Base-by-base conservation (phyloP, 2,888 invertebrate genomes). In the Hypolimnas misippus region DNA sequence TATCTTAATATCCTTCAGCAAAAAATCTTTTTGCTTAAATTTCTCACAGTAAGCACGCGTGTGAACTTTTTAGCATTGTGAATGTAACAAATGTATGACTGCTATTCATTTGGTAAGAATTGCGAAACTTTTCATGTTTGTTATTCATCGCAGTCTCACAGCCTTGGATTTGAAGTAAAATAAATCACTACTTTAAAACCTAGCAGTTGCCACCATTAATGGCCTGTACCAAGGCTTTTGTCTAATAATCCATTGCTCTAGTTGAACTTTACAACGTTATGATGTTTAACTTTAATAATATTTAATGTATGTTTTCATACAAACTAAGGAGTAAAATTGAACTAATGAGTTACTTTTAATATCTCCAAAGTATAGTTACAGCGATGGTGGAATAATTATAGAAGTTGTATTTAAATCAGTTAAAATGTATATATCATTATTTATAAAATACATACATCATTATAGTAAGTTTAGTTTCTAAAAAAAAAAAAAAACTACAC, bases 41-140 rank as follows among this genome's bases (percentile, higher is more conserved):
- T 73, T 74, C 74, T 71, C 75, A 75, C 73, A 70, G 42, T 70
- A 58, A 62, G 55, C 63, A 78, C 68, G 81, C 80, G 85, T 91
- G 91, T 83, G 90, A 91, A 90, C 76, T 75, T 80, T 79, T 81
- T 78, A 83, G 81, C 86, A 90, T 90, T 91, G 90, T 75, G 82
- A 84, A 84, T 84, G 84, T 82, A 83, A 76, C 76, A 76, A 73
- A 72, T 68, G 67, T 76, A 74, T 69, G 70, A 71, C 68, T 71
- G 70, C 77, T 74, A 81, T 77, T 80, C 78, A 78, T 75, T 76
- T 73, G 68, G 73, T 63, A 65, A 56, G 71, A 64, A 73, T 89
- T 90, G 82, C 83, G 80, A 88, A 88, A 89, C 81, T 76, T 76
- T 73, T 74, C 73, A 71, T 74, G 74, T 71, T 75, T 73, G 77